Evolutionary conservation across 2,797 vertebrate genomes (phyloP).

Genomic region (Gastrophryne carolinensis): DNA sequence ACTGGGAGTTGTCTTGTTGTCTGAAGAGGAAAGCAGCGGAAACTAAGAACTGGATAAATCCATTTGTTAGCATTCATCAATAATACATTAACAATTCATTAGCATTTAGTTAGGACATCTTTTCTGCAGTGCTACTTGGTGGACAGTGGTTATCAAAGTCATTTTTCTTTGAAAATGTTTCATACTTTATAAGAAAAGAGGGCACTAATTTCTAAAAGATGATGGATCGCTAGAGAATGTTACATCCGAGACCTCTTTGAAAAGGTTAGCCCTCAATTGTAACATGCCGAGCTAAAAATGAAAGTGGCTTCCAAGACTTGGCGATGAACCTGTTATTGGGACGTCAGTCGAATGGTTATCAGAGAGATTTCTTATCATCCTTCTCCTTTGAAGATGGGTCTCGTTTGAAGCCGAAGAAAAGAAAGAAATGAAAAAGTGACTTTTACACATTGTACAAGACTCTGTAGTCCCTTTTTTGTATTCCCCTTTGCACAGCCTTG

Average conservation of each 20-base stretch:
- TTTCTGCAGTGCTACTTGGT: no score
- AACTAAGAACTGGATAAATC: no score
- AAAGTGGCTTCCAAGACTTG: constrained; percentile 29
- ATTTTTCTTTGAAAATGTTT: neutral
- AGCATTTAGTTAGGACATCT: no score
- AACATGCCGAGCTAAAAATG: constrained; percentile 29
- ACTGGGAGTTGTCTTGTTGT: no score
- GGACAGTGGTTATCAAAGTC: neutral
- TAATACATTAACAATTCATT: no score
- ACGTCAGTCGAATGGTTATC: constrained; percentile 35
- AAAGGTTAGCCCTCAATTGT: constrained; percentile 38
- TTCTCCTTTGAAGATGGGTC: constrained; percentile 22
- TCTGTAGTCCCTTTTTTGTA: constrained; percentile 3
- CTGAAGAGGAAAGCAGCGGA: no score
- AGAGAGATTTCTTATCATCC: constrained; percentile 21
- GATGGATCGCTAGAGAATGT: neutral
- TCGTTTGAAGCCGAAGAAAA: constrained; percentile 29
- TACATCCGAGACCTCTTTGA: constrained; percentile 22
- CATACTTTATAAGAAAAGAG: neutral
- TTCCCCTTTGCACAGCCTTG: neutral
- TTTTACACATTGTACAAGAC: constrained; percentile 22
- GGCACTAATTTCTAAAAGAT: neutral
- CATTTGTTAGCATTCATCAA: no score
- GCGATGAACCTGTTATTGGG: constrained; percentile 34
- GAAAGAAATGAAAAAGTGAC: constrained; percentile 33